Percentiles rank a stretch among this genome's conserved stretches.
Conservation (phyloP, 2,888 invertebrate species). For the Chrysomela aeneicollis region DNA sequence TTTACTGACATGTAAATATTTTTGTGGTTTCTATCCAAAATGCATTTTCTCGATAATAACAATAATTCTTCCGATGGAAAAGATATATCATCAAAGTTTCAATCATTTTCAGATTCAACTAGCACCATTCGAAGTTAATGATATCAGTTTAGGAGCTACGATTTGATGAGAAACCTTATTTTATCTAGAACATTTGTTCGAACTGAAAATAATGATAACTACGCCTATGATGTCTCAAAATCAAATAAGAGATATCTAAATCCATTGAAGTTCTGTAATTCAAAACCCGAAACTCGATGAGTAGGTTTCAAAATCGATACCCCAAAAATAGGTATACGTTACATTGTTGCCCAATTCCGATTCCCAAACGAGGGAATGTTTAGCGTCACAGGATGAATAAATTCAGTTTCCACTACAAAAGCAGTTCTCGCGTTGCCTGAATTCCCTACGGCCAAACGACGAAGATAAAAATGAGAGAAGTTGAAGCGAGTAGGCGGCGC, state of each 20-base stretch:
- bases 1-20: no score
- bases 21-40: no score
- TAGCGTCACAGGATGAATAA: slow-evolving; percentile 5
- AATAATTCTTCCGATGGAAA: no score
- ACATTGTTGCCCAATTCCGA: background rate
- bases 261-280: background rate
- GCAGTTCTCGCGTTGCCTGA: slow-evolving; percentile 9
- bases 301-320: background rate
- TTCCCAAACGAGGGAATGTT: background rate
- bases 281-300: slow-evolving; percentile 5
- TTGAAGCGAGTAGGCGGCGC: slow-evolving; percentile 42
- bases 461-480: slow-evolving; percentile 27
- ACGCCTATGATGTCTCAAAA: background rate
- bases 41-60: no score
- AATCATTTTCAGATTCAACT: no score
- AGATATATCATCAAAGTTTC: no score
- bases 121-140: no score
- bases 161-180: no score
- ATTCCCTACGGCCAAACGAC: background rate
- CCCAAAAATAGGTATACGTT: background rate
- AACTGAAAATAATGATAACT: no score
- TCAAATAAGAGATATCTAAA: background rate
- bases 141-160: no score
- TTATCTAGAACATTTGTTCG: no score
- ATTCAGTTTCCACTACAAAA: slow-evolving; percentile 11